Conservation (phyloP, 2,113 vertebrate genomes). For the Nothobranchius furzeri region DNA sequence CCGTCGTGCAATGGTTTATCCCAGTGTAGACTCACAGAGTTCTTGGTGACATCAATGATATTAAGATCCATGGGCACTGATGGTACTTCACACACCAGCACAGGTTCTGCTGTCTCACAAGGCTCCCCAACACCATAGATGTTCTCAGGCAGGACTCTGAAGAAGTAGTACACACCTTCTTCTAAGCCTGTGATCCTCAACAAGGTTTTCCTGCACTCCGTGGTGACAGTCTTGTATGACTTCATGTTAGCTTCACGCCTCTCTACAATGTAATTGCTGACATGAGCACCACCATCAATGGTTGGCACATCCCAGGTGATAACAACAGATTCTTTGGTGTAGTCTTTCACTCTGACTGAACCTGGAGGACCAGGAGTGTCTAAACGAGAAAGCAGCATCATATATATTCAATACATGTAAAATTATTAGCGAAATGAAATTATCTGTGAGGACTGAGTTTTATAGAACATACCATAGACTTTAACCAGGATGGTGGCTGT, state of each 20-base stretch:
- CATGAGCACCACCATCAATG: slow-evolving; percentile 92
- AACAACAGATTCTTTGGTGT: slow-evolving; percentile 93
- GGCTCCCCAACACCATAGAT: slow-evolving; percentile 96
- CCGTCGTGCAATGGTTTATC: slow-evolving; percentile 92
- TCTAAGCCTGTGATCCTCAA: slow-evolving; percentile 89
- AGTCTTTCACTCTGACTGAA: slow-evolving; percentile 92
- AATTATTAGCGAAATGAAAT: no score
- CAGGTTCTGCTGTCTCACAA: slow-evolving; percentile 89
- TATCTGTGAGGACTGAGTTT: background rate
- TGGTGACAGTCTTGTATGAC: slow-evolving; percentile 95
- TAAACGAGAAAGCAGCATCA: slow-evolving; percentile 44
- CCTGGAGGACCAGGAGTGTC: slow-evolving; percentile 95
- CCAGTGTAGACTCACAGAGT: slow-evolving; percentile 89
- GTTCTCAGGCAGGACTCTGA: slow-evolving; percentile 96
- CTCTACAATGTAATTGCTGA: slow-evolving; percentile 96
- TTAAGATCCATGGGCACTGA: slow-evolving; percentile 88
- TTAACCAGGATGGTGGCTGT: slow-evolving; percentile 91
- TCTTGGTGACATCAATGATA: slow-evolving; percentile 88
- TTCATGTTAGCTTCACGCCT: slow-evolving; percentile 97
- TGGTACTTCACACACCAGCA: slow-evolving; percentile 93
- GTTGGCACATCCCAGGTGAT: slow-evolving; percentile 96
- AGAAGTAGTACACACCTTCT: slow-evolving; percentile 93
- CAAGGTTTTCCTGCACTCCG: slow-evolving; percentile 94
- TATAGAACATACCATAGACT: slow-evolving; percentile 85
- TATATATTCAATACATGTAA: background rate